Evolutionary conservation across 35 echinoderm and acorn worm genomes (phyloP), one percentile per base, ranked within the genome.

Genomic region (Ptychodera flava): DNA sequence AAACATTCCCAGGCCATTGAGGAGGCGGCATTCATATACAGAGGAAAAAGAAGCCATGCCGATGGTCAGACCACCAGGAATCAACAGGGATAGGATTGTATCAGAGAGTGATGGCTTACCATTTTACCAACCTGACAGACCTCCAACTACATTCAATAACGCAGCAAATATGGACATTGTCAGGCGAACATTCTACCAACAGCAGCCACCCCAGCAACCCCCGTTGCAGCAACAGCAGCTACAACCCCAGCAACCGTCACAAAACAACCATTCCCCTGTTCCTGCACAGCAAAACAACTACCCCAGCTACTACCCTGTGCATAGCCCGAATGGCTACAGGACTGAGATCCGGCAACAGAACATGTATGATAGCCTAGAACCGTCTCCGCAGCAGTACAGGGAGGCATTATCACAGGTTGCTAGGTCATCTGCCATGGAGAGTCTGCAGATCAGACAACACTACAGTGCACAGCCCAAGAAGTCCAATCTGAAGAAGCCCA

Each of bases 1-100:
- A 32, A 94, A 94, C 28, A 99, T 99, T 90, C 96, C 96, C n/a
- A 92, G 96, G 34, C 96, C 96, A 12, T 77, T 99, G 16, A 94
- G 92, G 86, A 99, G 94, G 78, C 45, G 96, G 15, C 86, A 94
- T 31, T 99, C 96, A 1, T 93, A 94, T 77, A 91, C 92, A 27
- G 96, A 99, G 52, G 88, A 87, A 64, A 99, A 99, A 79, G 93
- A 94, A 28, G 94, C 89, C 88, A 78, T 97, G 90, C 83, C 77
- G 93, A 22, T 93, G 88, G 38, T 81, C 86, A 6, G 94, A 90
- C 34, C 82, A 91, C 32, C 85, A 82, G 29, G 89, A 86, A 22
- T 12, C 6, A 6, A 6, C 6, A 64, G 45, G 22, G 45, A 64
- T 12, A 64, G 45, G 22, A 64, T 6, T 64, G 45, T 64, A 12